Evolutionary conservation across 1,140 invertebrate species (phyloP), one percentile per base, ranked within the genome.

Genomic region (Stenopsyche tienmushanensis): DNA sequence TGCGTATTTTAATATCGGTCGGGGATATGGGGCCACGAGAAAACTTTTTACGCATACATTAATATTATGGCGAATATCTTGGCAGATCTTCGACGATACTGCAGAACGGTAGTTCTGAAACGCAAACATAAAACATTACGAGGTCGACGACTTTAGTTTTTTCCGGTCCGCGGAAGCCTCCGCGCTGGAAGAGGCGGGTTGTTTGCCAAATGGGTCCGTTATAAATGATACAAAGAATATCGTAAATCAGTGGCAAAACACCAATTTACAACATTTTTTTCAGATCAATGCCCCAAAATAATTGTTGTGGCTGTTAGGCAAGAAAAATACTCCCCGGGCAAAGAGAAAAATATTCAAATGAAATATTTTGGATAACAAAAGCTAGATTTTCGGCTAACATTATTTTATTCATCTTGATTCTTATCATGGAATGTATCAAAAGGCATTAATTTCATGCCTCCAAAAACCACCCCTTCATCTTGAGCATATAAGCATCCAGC

Each of bases 201-300:
- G 54, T 57, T 57, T 57, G 54, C 54, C 54, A 57, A 57, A 57
- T 57, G 54, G 54, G 54, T 39, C 54, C 42, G 54, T 57, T 57
- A 57, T 39, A 57, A 57, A 57, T 57, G 54, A 39, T 29, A 17
- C 18, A 7, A 39, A 29, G 26, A 7, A 20, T 26, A 13, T 42
- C 54, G 54, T 57, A 57, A 57, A 57, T 57, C 54, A 57, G 54
- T 13, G 21, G 34, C 54, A 21, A 57, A 42, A 57, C 54, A 23
- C 29, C 54, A 29, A 57, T 57, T 42, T 29, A 21, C 54, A 57
- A 26, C 41, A 57, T 57, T 57, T n/a, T n/a, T 34, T 34, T 34
- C 29, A 34, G 29, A 34, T 34, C 29, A 34, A 34, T 13, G 29
- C 29, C 5, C 29, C 29, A 34, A 34, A 34, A 34, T 34, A 34